These are phyloP conservation scores for Lamprotornis superbus DNA, from an alignment of 2,113 vertebrate genomes.

Conservation along the genomic window DNA sequence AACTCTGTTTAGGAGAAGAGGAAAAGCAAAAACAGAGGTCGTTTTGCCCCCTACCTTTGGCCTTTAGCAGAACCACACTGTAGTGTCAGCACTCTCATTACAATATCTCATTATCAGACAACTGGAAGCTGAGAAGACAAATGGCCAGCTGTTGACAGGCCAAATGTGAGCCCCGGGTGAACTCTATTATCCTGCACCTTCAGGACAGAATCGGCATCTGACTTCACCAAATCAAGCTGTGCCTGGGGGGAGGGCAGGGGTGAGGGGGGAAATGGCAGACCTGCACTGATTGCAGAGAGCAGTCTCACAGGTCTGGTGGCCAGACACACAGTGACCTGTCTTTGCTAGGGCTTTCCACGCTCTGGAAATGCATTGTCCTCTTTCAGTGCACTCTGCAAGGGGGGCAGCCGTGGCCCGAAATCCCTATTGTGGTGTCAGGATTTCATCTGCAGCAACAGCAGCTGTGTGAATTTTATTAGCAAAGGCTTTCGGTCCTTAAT, in stretches of 20 bases:
- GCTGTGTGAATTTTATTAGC: slow-evolving; percentile 52
- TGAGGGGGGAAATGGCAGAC: not conserved
- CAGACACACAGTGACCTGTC: not conserved
- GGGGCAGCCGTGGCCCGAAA: not conserved
- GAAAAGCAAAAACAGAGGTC: not conserved
- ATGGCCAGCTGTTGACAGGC: not conserved
- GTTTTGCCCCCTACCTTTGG: not conserved
- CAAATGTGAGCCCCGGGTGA: not conserved
- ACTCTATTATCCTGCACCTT: not conserved
- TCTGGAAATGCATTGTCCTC: not conserved
- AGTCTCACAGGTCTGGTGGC: not conserved
- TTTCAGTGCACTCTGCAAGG: not conserved
- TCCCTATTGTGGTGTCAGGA: not conserved
- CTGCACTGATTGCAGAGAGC: not conserved
- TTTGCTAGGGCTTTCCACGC: not conserved
- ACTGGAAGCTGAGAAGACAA: not conserved
- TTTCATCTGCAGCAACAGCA: slow-evolving; percentile 35
- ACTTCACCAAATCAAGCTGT: not conserved
- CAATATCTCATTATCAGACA: not conserved
- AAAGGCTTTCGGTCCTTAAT: slow-evolving; percentile 29
- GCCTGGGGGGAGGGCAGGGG: not conserved
- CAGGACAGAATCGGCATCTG: not conserved
- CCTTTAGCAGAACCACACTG: not conserved
- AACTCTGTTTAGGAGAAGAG: not conserved
- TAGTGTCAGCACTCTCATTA: not conserved